These are phyloP conservation scores for Eudorcas thomsonii DNA, from an alignment of 2,113 vertebrate genomes.

Conservation along the genomic window DNA sequence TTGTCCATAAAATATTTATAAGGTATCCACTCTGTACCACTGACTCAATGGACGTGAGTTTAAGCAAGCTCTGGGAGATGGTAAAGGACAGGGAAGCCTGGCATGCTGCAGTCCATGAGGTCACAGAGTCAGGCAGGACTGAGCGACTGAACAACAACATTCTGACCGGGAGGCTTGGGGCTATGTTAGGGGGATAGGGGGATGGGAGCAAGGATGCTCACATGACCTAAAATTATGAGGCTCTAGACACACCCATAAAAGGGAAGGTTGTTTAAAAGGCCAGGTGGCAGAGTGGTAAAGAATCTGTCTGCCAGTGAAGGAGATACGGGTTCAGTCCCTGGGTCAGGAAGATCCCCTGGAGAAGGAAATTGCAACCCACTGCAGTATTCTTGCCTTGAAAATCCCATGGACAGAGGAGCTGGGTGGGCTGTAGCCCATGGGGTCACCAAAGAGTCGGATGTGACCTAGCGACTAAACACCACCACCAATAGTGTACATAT, in stretches of 20 bases:
- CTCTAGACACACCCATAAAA: not conserved
- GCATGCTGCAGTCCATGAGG: not conserved
- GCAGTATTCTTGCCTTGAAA: not conserved
- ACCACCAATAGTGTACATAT: not conserved
- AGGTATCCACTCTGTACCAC: not conserved
- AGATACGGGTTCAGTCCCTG: not conserved
- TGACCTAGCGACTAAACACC: not conserved
- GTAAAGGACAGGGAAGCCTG: not conserved
- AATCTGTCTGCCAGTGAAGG: not conserved
- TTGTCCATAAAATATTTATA: not conserved
- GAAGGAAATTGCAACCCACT: not conserved
- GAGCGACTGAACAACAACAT: not conserved
- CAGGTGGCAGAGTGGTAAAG: not conserved
- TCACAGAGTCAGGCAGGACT: not conserved
- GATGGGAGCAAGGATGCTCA: not conserved
- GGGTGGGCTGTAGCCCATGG: not conserved
- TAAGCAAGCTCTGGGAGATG: not conserved
- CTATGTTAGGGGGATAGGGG: not conserved
- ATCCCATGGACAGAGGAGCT: not conserved
- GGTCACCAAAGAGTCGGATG: not conserved
- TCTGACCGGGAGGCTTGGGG: not conserved
- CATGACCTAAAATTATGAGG: not conserved
- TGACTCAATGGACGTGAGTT: not conserved
- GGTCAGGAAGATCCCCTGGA: not conserved
- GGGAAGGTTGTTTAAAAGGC: not conserved